Percentiles rank a stretch among this genome's conserved stretches.
phyloP scores from a whole-genome alignment of 1,140 invertebrate species.

The Temnothorax curvispinosus region DNA sequence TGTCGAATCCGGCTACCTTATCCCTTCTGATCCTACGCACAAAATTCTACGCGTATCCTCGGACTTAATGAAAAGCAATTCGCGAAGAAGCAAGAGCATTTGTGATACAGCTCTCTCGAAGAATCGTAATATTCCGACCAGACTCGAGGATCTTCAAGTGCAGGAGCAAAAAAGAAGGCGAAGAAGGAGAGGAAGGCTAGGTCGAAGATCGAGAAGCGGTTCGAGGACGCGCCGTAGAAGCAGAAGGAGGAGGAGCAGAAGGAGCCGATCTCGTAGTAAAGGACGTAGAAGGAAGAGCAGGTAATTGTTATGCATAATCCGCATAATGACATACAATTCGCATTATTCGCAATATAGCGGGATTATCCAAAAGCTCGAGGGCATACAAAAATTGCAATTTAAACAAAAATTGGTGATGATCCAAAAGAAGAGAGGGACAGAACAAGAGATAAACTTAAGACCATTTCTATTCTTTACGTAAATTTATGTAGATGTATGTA shows the following conservation, averaged over 20 bases:
- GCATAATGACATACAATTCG: background rate
- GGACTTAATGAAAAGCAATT: constrained; percentile 61
- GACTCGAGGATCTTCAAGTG: constrained; percentile 56
- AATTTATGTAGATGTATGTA: background rate
- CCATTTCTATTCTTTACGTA: background rate
- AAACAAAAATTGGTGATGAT: background rate
- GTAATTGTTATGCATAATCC: constrained; percentile 42
- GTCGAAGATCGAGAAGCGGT: constrained; percentile 18
- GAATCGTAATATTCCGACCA: constrained; percentile 17
- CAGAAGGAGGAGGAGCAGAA: background rate
- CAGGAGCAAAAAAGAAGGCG: constrained; percentile 46
- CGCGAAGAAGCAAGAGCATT: background rate
- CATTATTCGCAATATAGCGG: no score
- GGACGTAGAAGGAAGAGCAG: constrained; percentile 29
- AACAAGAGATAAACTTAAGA: background rate
- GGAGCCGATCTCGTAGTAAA: constrained; percentile 11
- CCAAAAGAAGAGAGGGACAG: background rate
- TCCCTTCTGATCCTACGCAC: constrained; percentile 67
- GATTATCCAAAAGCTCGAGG: background rate
- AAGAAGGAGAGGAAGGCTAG: background rate
- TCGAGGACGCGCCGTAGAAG: constrained; percentile 26
- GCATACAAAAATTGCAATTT: background rate
- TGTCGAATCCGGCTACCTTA: constrained; percentile 74
- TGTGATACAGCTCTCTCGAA: constrained; percentile 12
- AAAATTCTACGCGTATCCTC: constrained; percentile 75